Base-by-base conservation (phyloP, 2,888 invertebrate species). In the Prostheceraeus crozeri region DNA sequence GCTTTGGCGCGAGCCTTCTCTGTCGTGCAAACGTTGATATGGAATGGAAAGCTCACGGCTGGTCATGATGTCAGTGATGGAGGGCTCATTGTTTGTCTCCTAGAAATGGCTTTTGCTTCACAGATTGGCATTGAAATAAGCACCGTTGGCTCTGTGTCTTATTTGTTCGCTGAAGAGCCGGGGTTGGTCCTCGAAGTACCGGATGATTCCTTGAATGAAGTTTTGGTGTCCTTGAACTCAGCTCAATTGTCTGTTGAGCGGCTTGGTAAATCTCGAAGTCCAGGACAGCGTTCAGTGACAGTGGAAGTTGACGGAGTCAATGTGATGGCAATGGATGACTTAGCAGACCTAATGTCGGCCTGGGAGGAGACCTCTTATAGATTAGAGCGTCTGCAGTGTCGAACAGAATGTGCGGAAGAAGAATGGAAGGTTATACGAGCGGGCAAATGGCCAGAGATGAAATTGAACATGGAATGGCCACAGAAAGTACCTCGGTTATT, bases 11-110 rank as follows among this genome's bases (percentile, higher is more conserved):
- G 82, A 54, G 84, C 87, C 0, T 98, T 98, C 72, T 82, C 82
- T 61, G 81, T 83, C 2, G 89, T 88, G 0, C 96, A 98, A 76
- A 45, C 4, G 4, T 52, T 31, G 6, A 36, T 72, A 74, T 51
- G 72, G 85, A 84, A 84, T 66, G 81, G 81, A 2, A 82, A 83
- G 71, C 75, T 89, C 8, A 72, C 85, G 31, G 81, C 93, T 3
- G 93, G 94, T 0, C 96, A 98, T 74, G 96, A 98, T 75, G 81
- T 96, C 3, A 94, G 93, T 72, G 96, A 96, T 78, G 96, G 98
- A 21, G 96, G 98, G 28, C 79, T 96, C 30, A 80, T 96, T 36
- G 86, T 87, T 0, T 87, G 89, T 67, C 75, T 89, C 0, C 72
- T 96, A 61, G 96, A 98, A 79, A 94, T 96, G 93, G 85, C 87